Conservation (phyloP, 2,113 vertebrate genomes). For the Pelvicachromis taeniatus region DNA sequence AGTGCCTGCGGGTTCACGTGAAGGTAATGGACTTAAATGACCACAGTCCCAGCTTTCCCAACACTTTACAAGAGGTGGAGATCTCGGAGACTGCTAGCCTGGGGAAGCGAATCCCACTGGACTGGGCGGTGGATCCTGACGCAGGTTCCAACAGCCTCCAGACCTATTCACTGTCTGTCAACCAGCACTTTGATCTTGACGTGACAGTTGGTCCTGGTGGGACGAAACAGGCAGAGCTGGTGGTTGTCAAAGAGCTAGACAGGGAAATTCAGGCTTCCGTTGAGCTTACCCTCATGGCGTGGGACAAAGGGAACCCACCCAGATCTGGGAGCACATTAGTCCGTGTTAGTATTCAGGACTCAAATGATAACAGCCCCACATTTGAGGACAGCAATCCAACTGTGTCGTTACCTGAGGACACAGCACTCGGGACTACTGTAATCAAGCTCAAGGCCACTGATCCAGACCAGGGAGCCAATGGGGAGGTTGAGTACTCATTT, state of each 20-base stretch:
- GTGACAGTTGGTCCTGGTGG: constrained; percentile 74
- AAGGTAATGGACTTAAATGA: constrained; percentile 90
- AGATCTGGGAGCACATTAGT: constrained; percentile 83
- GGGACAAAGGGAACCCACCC: constrained; percentile 83
- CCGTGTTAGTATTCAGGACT: constrained; percentile 83
- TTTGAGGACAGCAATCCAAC: constrained; percentile 79
- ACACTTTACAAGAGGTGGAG: constrained; percentile 81
- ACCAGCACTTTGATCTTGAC: constrained; percentile 85
- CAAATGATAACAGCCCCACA: constrained; percentile 89
- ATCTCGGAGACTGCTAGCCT: constrained; percentile 84
- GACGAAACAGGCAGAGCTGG: constrained; percentile 78
- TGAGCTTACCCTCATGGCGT: constrained; percentile 78
- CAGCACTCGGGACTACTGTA: constrained; percentile 78
- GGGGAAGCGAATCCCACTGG: constrained; percentile 83
- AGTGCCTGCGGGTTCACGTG: constrained; percentile 80
- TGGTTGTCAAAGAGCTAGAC: constrained; percentile 86
- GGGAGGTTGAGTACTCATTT: constrained; percentile 87
- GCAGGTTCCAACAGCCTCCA: constrained; percentile 78
- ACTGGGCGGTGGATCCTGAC: constrained; percentile 83
- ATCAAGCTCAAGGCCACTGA: constrained; percentile 83
- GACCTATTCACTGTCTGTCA: constrained; percentile 81
- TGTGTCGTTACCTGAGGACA: constrained; percentile 81
- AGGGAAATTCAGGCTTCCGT: constrained; percentile 81
- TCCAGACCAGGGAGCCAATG: constrained; percentile 87
- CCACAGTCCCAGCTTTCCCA: constrained; percentile 82